Evolutionary conservation across 2,797 vertebrate species (phyloP), one percentile per base, ranked within the genome.

Genomic region (Cygnus olor): DNA sequence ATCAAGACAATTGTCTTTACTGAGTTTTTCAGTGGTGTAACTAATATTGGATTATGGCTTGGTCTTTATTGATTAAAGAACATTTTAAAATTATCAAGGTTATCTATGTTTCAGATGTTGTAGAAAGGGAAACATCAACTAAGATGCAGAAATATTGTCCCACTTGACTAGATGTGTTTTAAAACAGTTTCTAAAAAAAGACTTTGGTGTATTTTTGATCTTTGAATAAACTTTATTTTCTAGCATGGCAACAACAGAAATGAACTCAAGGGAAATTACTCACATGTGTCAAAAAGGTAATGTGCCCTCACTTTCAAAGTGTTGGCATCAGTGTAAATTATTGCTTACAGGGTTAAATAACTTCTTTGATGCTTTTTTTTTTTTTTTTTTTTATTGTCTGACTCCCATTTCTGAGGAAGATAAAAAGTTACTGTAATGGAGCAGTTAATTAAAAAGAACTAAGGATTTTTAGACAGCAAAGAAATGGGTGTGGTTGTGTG

Each of bases 311-410:
- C 53, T 92, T 96, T 96, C 92, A 97, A 96, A 95, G 89, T 24
- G 18, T 77, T 97, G 95, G 95, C 89, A 91, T 96, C 60, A 80
- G 85, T 18, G 60, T 93, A 94, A 96, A 96, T 96, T 97, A 97
- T 94, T 94, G 89, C 95, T 95, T 96, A 92, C 91, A 96, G 91
- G 92, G 83, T 70, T 91, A 96, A 97, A 56, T 93, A 94, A 88
- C 70, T 32, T 85, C 90, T 95, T 96, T 97, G 95, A 96, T 95
- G 1, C 18, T 86, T 81, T 93, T 45, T 47, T 87, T 0, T n/a
- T n/a, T 20, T 88, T 85, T 88, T 93, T 74, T 66, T 89, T 93
- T 92, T 32, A 95, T 93, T 96, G 91, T 44, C 88, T 94, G 93
- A 84, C 89, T 96, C 83, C 88, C 73, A 94, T 96, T 96, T 93